Base-by-base conservation (phyloP, 1,140 invertebrate genomes). In the Cylas formicarius region DNA sequence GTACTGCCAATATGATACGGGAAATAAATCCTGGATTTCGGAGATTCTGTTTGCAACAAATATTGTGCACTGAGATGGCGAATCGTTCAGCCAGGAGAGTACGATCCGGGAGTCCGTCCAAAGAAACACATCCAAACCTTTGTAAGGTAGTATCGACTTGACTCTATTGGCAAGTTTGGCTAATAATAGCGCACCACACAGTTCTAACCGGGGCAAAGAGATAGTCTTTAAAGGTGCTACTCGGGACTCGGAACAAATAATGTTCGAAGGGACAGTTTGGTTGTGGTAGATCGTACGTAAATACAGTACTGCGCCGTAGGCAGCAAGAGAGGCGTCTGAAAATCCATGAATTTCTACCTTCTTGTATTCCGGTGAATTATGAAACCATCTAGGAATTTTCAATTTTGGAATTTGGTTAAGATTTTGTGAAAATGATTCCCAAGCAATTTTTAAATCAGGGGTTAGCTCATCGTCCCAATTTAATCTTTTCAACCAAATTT, bases 231-330 rank as follows among this genome's bases (percentile, higher is more conserved):
- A 2, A 10, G 46, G 38, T 26, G 39, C 38, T 5, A 48, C 48
- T 31, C n/a, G n/a, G n/a, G n/a, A n/a, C n/a, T n/a, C n/a, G n/a
- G n/a, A n/a, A n/a, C n/a, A n/a, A n/a, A n/a, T n/a, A n/a, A n/a
- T n/a, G n/a, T n/a, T n/a, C n/a, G n/a, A n/a, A n/a, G n/a, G n/a
- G n/a, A n/a, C n/a, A n/a, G n/a, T n/a, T n/a, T n/a, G n/a, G n/a
- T n/a, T n/a, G n/a, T n/a, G n/a, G n/a, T n/a, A n/a, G n/a, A n/a
- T n/a, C n/a, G n/a, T n/a, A n/a, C n/a, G 13, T 62, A 64, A 16
- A 57, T 32, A 28, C 52, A 56, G 2, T n/a, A n/a, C n/a, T n/a
- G 49, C 48, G 10, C 54, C 62, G 18, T 62, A 64, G n/a, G 58
- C 60, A 4, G 19, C 9, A 45, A 58, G 37, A 8, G 49, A 52